Base-by-base conservation (phyloP, 2,797 vertebrate genomes). In the Antennarius maculatus region DNA sequence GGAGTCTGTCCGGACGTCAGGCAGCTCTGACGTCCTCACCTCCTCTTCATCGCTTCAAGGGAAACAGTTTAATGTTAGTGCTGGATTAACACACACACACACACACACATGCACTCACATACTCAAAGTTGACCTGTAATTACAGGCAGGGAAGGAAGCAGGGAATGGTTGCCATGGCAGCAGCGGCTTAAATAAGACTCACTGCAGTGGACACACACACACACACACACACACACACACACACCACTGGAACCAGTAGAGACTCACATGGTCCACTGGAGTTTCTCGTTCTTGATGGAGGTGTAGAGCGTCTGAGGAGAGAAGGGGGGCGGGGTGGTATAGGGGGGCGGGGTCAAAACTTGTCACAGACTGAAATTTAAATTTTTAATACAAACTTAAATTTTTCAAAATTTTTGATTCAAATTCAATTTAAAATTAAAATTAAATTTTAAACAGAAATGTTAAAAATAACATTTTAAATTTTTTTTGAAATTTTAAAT, bases 211-310 rank as follows among this genome's bases (percentile, higher is more conserved):
- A 55, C 41, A 81, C 52, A 68, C 56, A 64, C 52, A 67, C 17
- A 61, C 34, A 61, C 37, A 71, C 63, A 48, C 23, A 46, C 54
- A 46, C 58, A 60, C 66, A 71, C 56, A 61, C 29, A 69, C 55
- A 62, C 39, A 42, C 13, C 39, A 45, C 7, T 60, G 9, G 1
- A 1, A 39, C 43, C 54, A 51, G 17, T 58, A 23, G 14, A 46
- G 4, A 42, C 97, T 98, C 82, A 99, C 97, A 98, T 98, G 80
- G 97, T 97, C 97, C 97, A 99, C 80, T 99, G 96, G 54, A 99
- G 91, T 91, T 98, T 99, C 86, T 99, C 97, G 0, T 95, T 98
- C 94, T 97, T 98, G 91, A 99, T 99, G 79, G 97, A 97, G 85
- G 93, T 95, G 41, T 99, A 99, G 61, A 98, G 91, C 0, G 95